Evolutionary conservation across 30 jellyfish, hydroid and myxozoan genomes (phyloP), one percentile per base, ranked within the genome.

Genomic region (Hydractinia echinata): DNA sequence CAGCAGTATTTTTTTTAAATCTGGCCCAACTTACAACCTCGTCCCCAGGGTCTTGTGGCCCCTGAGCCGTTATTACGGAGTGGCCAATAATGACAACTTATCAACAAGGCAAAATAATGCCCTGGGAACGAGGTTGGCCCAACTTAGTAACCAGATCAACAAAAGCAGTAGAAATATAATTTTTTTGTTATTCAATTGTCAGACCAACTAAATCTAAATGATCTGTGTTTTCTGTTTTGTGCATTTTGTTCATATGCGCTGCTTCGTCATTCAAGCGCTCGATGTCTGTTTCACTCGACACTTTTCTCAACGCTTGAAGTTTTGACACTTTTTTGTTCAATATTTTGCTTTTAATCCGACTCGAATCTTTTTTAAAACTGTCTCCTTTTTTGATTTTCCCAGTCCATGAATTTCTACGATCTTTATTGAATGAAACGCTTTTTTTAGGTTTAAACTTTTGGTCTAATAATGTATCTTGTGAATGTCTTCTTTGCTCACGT

Each of bases 241-340:
- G 76, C 9, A 77, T 77, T 39, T 66, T 54, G 39, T n/a, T 51
- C 5, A 61, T 10, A 18, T 9, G 54, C 49, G 5, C 39, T 21
- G 54, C 20, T 20, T 51, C 85, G n/a, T 53, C 80, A 53, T 5
- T 49, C n/a, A 18, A 14, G 55, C 55, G 53, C 11, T 55, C 56
- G 60, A 77, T 55, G 55, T 77, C 85, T 18, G 85, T 51, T 51
- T 77, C 85, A 66, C 85, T 77, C 6, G 79, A 51, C 55, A 79
- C 53, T n/a, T 55, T 14, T 77, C 76, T 56, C 44, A 77, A 19
- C 44, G 44, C 44, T 30, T 30, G 44, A 2, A 30, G 44, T 1
- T 55, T 58, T 49, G 81, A 72, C 7, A 10, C 66, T 74, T 54
- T 74, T 50, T 55, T 74, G 67, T 49, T 54, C 7, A 58, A 74